Base-by-base conservation (phyloP, 2,888 invertebrate species). In the Acheta domesticus region DNA sequence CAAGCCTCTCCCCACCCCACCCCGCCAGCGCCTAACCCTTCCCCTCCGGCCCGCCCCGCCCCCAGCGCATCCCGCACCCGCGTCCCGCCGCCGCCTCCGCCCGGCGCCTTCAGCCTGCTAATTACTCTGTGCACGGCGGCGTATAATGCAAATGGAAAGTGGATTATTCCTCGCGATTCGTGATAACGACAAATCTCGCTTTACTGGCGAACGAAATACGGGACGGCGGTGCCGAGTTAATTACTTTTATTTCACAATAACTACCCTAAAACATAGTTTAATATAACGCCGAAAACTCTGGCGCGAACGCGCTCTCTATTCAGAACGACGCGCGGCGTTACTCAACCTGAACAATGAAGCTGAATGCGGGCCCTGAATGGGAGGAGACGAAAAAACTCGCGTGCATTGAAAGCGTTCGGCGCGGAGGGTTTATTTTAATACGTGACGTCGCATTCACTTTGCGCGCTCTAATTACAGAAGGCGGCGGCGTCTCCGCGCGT, bases 121-220 rank as follows among this genome's bases (percentile, higher is more conserved):
- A 62, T 62, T 62, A 62, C 62, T 62, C 62, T 62, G 62, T 62
- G 62, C 62, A 62, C 62, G 62, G n/a, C 62, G 62, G 62, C 62
- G 62, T 62, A 62, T 62, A n/a, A 62, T 62, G 62, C 62, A 62
- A 62, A 62, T 62, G 62, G 62, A 62, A n/a, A 62, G 62, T 62
- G 62, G 62, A 62, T 62, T 62, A 62, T 62, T 62, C 62, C 62
- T 62, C 62, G 62, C 62, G 62, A 62, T 62, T 62, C 62, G 62
- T 62, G 62, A 62, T 62, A 62, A 62, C 62, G 62, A 62, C 62
- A 62, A 62, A 62, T 62, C 62, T 62, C 62, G n/a, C 62, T 36
- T 36, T 62, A 62, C 62, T 19, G 62, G 62, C 16, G 62, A 62
- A 62, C 12, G 62, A 62, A 62, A 19, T 62, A 62, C 62, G n/a